Percentiles rank a stretch among this genome's conserved stretches.
phyloP scores from a whole-genome alignment of 2,888 invertebrate species.

The Amorpha juglandis region DNA sequence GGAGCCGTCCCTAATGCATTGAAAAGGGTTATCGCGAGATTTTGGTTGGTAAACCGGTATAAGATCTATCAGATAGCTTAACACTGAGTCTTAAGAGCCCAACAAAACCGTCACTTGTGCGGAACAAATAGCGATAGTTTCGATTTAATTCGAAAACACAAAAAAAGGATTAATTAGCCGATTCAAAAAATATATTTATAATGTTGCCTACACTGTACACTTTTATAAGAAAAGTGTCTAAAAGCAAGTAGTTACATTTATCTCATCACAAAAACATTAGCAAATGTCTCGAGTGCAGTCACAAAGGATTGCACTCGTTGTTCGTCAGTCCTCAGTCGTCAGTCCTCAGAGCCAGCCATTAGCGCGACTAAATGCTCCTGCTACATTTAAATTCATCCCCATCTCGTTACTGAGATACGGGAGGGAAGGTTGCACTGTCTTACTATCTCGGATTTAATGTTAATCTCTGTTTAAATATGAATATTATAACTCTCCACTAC shows the following conservation, averaged over 20 bases:
- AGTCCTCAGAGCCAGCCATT: constrained; percentile 26
- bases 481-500: too few relatives aligned
- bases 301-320: constrained; percentile 12
- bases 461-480: neutral
- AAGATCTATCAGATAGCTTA: too few relatives aligned
- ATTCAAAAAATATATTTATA: too few relatives aligned
- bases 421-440: constrained; percentile 3
- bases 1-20: too few relatives aligned
- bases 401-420: constrained; percentile 14
- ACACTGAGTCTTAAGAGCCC: too few relatives aligned
- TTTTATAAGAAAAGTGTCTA: neutral
- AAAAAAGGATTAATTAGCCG: too few relatives aligned
- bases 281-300: constrained; percentile 18
- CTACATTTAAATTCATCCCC: constrained; percentile 29
- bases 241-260: neutral
- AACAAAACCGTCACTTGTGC: too few relatives aligned
- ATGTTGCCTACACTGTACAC: too few relatives aligned
- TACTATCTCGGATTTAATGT: neutral
- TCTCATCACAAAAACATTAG: constrained; percentile 24
- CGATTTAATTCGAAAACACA: too few relatives aligned
- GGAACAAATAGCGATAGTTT: too few relatives aligned
- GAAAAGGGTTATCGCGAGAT: too few relatives aligned
- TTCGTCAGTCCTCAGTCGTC: constrained; percentile 1
- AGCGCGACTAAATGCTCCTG: constrained; percentile 24
- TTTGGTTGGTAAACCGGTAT: too few relatives aligned